Conservation (phyloP, 1,140 invertebrate species). For the Zaprionus vittiger region DNA sequence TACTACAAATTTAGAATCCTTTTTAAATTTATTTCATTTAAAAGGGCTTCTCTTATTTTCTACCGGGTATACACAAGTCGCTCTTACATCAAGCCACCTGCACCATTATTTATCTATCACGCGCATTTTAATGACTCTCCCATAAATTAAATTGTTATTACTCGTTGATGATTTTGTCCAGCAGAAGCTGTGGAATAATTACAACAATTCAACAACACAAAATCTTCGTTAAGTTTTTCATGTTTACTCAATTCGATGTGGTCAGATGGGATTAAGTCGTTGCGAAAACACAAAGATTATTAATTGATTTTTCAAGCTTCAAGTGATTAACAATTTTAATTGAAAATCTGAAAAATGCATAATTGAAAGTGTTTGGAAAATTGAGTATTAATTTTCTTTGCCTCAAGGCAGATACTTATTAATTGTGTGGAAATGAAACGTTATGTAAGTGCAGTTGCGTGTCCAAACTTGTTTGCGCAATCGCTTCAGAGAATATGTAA, state of each 20-base stretch:
- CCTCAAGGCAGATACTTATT: neutral
- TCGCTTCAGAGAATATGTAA: neutral
- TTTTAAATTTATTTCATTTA: no score
- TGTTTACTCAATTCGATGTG: slow-evolving; percentile 3
- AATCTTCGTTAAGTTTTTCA: neutral
- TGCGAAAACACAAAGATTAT: neutral
- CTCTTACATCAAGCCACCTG: neutral
- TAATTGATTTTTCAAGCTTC: neutral
- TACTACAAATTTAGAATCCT: no score
- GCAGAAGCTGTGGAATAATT: slow-evolving; percentile 9
- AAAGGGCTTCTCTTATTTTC: no score
- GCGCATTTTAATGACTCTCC: slow-evolving; percentile 35
- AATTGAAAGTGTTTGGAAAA: slow-evolving; percentile 1
- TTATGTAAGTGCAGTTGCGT: neutral
- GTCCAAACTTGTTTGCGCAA: neutral
- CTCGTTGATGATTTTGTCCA: slow-evolving; percentile 21
- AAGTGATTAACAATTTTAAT: slow-evolving; percentile 9
- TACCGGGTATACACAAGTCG: neutral
- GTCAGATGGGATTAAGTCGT: neutral
- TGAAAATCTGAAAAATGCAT: slow-evolving; percentile 7
- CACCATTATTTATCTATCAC: slow-evolving; percentile 62
- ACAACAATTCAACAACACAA: neutral
- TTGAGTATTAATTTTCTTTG: neutral
- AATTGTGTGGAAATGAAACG: neutral
- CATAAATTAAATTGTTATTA: slow-evolving; percentile 26